Evolutionary conservation across 2,888 invertebrate species (phyloP).

Genomic region (Drosophila peninsularis): DNA sequence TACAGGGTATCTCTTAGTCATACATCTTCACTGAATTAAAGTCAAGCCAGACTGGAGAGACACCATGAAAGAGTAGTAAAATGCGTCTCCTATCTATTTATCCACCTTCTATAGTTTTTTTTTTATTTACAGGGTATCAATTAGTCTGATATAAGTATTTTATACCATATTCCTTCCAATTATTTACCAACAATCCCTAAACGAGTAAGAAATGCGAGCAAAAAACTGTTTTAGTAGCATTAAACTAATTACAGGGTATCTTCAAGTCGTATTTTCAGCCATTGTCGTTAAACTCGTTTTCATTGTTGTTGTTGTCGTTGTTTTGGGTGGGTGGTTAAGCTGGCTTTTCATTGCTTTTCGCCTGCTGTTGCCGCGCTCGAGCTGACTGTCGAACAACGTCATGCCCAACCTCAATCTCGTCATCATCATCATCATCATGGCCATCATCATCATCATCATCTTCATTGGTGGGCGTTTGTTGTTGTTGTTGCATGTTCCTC

Average conservation of each 20-base stretch:
- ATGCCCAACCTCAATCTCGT: slow-evolving; percentile 20
- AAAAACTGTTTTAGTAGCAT: background rate
- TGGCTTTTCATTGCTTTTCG: slow-evolving; percentile 56
- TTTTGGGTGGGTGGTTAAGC: slow-evolving; percentile 49
- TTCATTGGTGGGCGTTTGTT: slow-evolving; percentile 22
- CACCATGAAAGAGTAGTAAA: background rate
- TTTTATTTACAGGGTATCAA: background rate
- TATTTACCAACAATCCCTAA: fast-evolving
- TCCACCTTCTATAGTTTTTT: background rate
- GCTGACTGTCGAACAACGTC: slow-evolving; percentile 58
- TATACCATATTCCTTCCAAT: background rate
- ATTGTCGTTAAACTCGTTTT: slow-evolving; percentile 2
- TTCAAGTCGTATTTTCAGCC: background rate
- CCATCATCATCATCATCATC: slow-evolving; percentile 26
- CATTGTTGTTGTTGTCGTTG: slow-evolving; percentile 29
- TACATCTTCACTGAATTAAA: background rate
- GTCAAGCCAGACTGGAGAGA: background rate
- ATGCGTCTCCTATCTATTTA: background rate
- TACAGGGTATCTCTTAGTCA: background rate
- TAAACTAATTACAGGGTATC: slow-evolving; percentile 28
- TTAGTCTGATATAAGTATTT: background rate
- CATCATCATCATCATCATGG: slow-evolving; percentile 23
- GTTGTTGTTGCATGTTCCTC: slow-evolving; percentile 24
- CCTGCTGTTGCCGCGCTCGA: slow-evolving; percentile 44
- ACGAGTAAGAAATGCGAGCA: background rate